Percentiles rank a stretch among this genome's conserved stretches.
phyloP scores from a whole-genome alignment of 2,888 invertebrate genomes.

The Anorthoa munda region DNA sequence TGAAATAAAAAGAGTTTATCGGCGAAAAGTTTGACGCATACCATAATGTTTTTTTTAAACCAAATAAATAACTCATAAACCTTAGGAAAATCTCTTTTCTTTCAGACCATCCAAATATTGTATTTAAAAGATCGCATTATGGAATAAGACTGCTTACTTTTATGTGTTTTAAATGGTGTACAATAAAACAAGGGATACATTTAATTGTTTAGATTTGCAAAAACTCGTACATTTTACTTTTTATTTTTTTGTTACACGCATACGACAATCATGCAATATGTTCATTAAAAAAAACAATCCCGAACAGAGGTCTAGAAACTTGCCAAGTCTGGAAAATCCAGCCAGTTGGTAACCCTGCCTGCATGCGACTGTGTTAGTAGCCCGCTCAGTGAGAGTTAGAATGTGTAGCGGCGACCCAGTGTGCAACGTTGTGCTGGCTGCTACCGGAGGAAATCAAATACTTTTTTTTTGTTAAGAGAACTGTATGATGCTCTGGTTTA shows the following conservation, averaged over 20 bases:
- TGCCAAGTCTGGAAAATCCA: too few relatives aligned
- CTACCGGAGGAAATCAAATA: slow-evolving; percentile 43
- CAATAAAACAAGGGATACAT: not conserved
- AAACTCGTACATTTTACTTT: not conserved
- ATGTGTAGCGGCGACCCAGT: slow-evolving; percentile 76
- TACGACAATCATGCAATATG: too few relatives aligned
- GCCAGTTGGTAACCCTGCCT: slow-evolving; percentile 62
- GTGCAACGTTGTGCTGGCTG: slow-evolving; percentile 74
- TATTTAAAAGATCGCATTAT: not conserved
- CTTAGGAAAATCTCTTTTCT: not conserved
- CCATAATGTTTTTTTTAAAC: too few relatives aligned
- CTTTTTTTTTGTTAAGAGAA: slow-evolving; percentile 25
- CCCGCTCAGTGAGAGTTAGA: slow-evolving; percentile 85
- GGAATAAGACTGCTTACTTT: not conserved
- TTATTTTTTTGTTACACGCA: not conserved
- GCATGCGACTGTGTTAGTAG: slow-evolving; percentile 81
- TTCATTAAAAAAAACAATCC: too few relatives aligned
- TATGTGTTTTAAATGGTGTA: not conserved
- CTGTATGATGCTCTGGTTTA: slow-evolving; percentile 34
- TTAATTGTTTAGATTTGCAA: too few relatives aligned
- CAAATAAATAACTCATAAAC: too few relatives aligned
- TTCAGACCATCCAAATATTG: not conserved
- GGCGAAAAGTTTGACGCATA: too few relatives aligned
- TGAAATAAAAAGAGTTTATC: too few relatives aligned
- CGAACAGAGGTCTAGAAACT: not conserved